These are phyloP conservation scores for Gymnorhina tibicen DNA, from an alignment of 2,113 vertebrate genomes.

Conservation along the genomic window DNA sequence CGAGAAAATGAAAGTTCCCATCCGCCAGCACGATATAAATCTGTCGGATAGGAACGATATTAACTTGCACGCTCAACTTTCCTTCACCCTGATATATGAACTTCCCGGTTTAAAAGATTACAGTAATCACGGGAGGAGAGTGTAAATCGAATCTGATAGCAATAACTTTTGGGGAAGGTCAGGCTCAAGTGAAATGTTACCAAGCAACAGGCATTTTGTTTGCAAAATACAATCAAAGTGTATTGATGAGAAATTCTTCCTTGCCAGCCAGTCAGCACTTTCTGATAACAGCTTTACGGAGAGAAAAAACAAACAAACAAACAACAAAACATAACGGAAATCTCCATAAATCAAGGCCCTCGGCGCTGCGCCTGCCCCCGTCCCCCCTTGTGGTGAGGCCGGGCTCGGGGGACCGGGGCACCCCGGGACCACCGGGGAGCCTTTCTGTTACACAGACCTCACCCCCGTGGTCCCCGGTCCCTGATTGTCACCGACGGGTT, in stretches of 20 bases:
- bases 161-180: conserved; percentile 83
- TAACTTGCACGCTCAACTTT: conserved; percentile 56
- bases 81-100: conserved; percentile 72
- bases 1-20: neutral
- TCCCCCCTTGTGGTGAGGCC: conserved; percentile 1
- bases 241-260: conserved; percentile 78
- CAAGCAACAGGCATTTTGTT: conserved; percentile 83
- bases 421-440: neutral
- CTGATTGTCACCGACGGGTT: neutral
- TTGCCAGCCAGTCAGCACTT: conserved; percentile 80
- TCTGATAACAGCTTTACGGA: conserved; percentile 68
- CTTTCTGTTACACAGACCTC: neutral
- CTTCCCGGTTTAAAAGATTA: conserved; percentile 79
- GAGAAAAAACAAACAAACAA: neutral
- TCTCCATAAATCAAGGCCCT: conserved; percentile 63
- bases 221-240: conserved; percentile 78
- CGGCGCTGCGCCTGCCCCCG: neutral
- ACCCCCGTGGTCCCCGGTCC: fast-evolving
- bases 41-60: conserved; percentile 46
- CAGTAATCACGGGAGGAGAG: conserved; percentile 83
- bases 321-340: neutral
- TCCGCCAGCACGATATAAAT: conserved; percentile 55
- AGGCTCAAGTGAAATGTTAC: conserved; percentile 87
- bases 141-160: conserved; percentile 82
- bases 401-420: neutral